Conservation (phyloP, 2,797 vertebrate genomes). For the Notamacropus eugenii region DNA sequence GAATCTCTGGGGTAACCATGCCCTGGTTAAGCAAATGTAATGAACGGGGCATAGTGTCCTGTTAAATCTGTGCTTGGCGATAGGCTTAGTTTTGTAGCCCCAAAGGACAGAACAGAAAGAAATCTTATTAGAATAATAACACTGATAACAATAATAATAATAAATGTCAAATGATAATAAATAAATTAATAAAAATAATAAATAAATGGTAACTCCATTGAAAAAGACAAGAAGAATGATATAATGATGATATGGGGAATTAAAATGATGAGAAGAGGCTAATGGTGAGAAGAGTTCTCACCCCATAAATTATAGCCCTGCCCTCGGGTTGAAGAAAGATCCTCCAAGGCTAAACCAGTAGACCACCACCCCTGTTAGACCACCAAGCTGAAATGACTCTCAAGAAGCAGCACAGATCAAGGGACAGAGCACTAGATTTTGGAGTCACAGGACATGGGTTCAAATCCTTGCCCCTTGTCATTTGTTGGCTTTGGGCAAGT, state of each 20-base stretch:
- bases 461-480: neutral
- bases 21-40: neutral
- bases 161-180: neutral
- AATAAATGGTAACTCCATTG: neutral
- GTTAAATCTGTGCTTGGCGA: neutral
- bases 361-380: neutral
- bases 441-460: neutral
- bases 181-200: too few species aligned
- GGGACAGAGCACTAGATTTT: neutral
- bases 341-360: neutral
- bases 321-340: neutral
- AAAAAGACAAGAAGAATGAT: neutral
- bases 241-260: neutral
- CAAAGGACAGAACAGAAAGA: neutral
- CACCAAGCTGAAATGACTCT: neutral
- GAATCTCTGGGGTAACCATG: neutral
- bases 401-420: neutral
- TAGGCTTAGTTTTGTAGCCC: neutral
- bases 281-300: neutral
- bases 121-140: neutral
- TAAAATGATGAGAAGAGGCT: neutral
- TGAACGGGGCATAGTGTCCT: neutral
- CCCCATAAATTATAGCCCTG: neutral
- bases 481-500: neutral
- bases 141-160: neutral